Evolutionary conservation across 2,113 vertebrate species (phyloP).

Genomic region (Hydropotes inermis): DNA sequence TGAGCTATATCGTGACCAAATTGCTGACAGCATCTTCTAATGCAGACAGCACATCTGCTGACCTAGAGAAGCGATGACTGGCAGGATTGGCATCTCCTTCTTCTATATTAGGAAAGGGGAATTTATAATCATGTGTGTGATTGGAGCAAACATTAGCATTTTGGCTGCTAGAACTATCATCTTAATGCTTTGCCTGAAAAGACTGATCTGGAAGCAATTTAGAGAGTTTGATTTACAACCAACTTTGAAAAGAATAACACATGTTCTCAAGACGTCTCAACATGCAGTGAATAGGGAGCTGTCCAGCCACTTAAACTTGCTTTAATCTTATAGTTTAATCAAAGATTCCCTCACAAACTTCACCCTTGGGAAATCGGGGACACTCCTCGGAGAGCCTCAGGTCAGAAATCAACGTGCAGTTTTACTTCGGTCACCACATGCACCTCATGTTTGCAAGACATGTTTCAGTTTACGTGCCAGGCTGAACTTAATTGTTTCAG

Average conservation of each 20-base stretch:
- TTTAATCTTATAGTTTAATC: slow-evolving; percentile 66
- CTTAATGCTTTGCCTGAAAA: slow-evolving; percentile 47
- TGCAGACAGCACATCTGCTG: slow-evolving; percentile 46
- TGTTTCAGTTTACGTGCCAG: slow-evolving; percentile 36
- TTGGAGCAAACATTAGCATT: slow-evolving; percentile 39
- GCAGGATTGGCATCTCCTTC: slow-evolving; percentile 36
- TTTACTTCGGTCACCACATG: slow-evolving; percentile 40
- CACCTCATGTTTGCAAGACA: neutral
- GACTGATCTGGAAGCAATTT: slow-evolving; percentile 72
- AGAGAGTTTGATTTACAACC: slow-evolving; percentile 68
- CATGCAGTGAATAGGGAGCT: slow-evolving; percentile 54
- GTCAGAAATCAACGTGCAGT: slow-evolving; percentile 51
- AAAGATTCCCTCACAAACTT: slow-evolving; percentile 52
- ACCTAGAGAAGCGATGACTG: slow-evolving; percentile 19
- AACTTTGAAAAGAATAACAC: slow-evolving; percentile 62
- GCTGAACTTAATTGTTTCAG: slow-evolving; percentile 58
- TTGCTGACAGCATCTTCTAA: slow-evolving; percentile 43
- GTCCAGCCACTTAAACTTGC: slow-evolving; percentile 59
- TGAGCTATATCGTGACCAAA: neutral
- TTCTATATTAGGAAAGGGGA: slow-evolving; percentile 43
- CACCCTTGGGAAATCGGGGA: slow-evolving; percentile 31
- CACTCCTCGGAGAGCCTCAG: neutral
- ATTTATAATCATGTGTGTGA: slow-evolving; percentile 32
- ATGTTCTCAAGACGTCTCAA: slow-evolving; percentile 55
- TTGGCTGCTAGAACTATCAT: slow-evolving; percentile 55